Percentiles rank a stretch among this genome's conserved stretches.
Evolutionary conservation across 2,113 vertebrate genomes (phyloP).

Genomic region (Forbesichthys agassizii): DNA sequence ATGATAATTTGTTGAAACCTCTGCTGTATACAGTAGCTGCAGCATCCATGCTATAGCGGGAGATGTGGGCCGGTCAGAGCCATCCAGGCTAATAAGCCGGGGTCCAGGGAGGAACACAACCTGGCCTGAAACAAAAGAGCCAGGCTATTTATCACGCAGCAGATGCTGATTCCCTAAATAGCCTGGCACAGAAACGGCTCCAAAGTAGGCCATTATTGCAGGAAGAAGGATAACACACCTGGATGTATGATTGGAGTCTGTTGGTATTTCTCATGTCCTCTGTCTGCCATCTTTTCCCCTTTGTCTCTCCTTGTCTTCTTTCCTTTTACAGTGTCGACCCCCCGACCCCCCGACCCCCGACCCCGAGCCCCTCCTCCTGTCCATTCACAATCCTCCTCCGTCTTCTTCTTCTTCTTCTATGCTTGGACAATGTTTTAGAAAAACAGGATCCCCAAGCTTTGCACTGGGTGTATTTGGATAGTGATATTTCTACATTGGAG

Average conservation of each 20-base stretch:
- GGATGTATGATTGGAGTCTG: constrained; percentile 60
- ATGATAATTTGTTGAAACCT: too few species aligned
- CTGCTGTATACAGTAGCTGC: not conserved
- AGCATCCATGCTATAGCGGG: constrained; percentile 11
- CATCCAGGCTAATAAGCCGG: constrained; percentile 47
- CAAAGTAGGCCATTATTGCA: constrained; percentile 79
- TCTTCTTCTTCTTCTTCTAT: not conserved
- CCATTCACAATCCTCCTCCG: not conserved
- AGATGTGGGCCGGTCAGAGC: constrained; percentile 42
- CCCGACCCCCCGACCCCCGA: too few species aligned
- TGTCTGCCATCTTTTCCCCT: not conserved
- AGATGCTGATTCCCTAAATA: constrained; percentile 80
- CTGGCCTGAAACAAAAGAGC: constrained; percentile 76
- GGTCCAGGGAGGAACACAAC: constrained; percentile 71
- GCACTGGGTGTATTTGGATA: constrained; percentile 47
- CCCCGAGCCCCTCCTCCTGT: too few species aligned
- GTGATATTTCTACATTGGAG: constrained; percentile 47
- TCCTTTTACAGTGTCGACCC: constrained; percentile 16
- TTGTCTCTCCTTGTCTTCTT: constrained; percentile 1
- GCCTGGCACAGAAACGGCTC: constrained; percentile 77
- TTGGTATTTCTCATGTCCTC: constrained; percentile 27
- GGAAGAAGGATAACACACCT: constrained; percentile 48
- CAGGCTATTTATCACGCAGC: constrained; percentile 78
- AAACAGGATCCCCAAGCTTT: constrained; percentile 16
- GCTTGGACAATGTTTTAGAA: constrained; percentile 17